Percentiles rank a stretch among this genome's conserved stretches.
These are phyloP conservation scores for Dioctria linearis DNA, from an alignment of 2,888 invertebrate species.

Conservation along the genomic window DNA sequence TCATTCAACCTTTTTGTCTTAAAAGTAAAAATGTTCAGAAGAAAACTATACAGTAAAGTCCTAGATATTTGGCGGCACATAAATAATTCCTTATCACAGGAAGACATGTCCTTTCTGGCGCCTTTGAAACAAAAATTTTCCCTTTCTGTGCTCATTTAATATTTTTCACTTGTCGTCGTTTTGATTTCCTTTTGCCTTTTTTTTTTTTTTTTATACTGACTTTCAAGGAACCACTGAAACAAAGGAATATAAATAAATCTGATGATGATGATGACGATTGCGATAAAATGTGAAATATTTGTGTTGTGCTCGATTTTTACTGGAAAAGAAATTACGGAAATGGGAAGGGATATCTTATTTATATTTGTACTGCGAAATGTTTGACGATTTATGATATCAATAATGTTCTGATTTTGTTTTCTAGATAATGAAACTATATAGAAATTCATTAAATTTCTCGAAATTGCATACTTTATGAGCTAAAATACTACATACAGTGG, in stretches of 20 bases:
- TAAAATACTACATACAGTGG: no score
- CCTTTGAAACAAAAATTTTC: slow-evolving; percentile 55
- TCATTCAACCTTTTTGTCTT: no score
- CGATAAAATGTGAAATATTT: slow-evolving; percentile 3
- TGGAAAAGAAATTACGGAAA: neutral
- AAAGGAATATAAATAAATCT: neutral
- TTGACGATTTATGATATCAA: no score
- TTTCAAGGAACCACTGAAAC: neutral
- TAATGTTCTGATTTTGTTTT: no score
- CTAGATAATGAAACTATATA: no score
- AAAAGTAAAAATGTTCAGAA: slow-evolving; percentile 38
- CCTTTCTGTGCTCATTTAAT: slow-evolving; percentile 53
- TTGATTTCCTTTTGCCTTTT: slow-evolving; percentile 15
- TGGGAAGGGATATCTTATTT: neutral
- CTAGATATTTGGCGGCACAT: slow-evolving; percentile 59
- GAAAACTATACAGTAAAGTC: slow-evolving; percentile 52
- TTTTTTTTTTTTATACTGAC: neutral
- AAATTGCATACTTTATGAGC: no score
- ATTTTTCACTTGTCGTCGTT: slow-evolving; percentile 56
- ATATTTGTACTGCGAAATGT: neutral
- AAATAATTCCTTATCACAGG: slow-evolving; percentile 59
- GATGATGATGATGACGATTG: neutral
- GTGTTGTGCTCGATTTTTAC: neutral
- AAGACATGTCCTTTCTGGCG: slow-evolving; percentile 55
- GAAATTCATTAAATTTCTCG: no score